These are phyloP conservation scores for Trinorchestia longiramus DNA, from an alignment of 1,140 invertebrate species.

Conservation along the genomic window DNA sequence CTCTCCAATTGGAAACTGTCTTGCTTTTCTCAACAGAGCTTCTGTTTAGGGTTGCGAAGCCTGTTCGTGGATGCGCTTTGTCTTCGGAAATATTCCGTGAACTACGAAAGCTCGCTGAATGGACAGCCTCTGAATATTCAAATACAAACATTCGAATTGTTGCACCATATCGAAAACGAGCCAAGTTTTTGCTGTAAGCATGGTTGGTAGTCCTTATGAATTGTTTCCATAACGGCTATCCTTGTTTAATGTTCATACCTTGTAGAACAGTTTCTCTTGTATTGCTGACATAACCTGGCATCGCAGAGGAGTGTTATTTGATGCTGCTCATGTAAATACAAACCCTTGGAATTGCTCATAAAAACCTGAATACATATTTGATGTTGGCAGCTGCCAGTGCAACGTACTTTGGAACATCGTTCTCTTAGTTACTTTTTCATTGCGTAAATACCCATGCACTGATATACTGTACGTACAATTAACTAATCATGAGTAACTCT, in stretches of 20 bases:
- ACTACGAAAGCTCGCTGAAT: background rate
- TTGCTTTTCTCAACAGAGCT: conserved; percentile 5
- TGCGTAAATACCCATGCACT: background rate
- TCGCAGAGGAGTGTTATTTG: background rate
- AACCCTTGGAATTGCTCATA: background rate
- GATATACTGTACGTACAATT: background rate
- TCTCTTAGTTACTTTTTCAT: background rate
- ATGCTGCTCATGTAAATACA: background rate
- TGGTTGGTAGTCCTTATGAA: background rate
- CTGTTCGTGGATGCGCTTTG: background rate
- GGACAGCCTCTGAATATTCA: background rate
- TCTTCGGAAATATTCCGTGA: background rate
- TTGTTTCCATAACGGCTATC: background rate
- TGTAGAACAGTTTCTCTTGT: background rate
- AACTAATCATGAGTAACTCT: too few relatives aligned
- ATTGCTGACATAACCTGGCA: background rate
- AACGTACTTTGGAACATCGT: background rate
- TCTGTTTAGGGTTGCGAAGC: background rate
- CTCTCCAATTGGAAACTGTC: conserved; percentile 16
- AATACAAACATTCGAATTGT: background rate
- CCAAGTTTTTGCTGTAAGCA: background rate
- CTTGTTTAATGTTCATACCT: background rate
- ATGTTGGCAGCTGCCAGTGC: background rate
- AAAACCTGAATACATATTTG: background rate
- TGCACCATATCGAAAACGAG: background rate